Evolutionary conservation across 2,888 invertebrate genomes (phyloP), one percentile per base, ranked within the genome.

Genomic region (Cerastis leucographa): DNA sequence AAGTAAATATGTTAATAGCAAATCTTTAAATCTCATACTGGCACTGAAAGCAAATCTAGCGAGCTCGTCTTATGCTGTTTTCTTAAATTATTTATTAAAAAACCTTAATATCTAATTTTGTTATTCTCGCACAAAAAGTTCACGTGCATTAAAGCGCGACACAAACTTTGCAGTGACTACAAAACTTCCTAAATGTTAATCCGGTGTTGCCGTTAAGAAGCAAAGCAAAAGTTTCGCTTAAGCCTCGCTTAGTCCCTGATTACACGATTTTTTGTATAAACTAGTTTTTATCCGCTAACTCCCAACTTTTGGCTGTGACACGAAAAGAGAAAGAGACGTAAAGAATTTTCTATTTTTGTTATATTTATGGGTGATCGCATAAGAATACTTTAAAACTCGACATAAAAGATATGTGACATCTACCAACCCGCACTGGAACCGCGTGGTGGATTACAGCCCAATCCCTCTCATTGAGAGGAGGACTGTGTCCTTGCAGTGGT

Each of bases 141-240:
- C 14, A 12, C n/a, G 51, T 40, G 42, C 51, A 67, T 40, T 54
- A 49, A 71, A 69, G 29, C 17, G 44, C 9, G 44, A 76, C 49
- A 19, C n/a, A 56, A 85, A 78, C 61, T 83, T 74, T 51, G 19
- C 29, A 44, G 70, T 49, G 42, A 68, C 46, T 75, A 69, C 42
- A 42, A 72, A 74, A 74, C 66, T 83, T 74, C 40, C 19, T 51
- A 64, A 83, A 83, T 74, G 74, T 78, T 74, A 84, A 74, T 85
- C 78, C 61, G 51, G 22, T 29, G 61, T 67, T 22, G 35, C 62
- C 77, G 65, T 78, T 78, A 74, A 78, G 74, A 61, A 64, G 70
- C 59, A 70, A 81, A 76, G 73, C 61, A 78, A 84, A 82, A 83
- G 72, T 83, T 83, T 68, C 61, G 29, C 56, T 73, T 78, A 82